Evolutionary conservation across 2,797 vertebrate species (phyloP).

Genomic region (Sebastes vulpes): DNA sequence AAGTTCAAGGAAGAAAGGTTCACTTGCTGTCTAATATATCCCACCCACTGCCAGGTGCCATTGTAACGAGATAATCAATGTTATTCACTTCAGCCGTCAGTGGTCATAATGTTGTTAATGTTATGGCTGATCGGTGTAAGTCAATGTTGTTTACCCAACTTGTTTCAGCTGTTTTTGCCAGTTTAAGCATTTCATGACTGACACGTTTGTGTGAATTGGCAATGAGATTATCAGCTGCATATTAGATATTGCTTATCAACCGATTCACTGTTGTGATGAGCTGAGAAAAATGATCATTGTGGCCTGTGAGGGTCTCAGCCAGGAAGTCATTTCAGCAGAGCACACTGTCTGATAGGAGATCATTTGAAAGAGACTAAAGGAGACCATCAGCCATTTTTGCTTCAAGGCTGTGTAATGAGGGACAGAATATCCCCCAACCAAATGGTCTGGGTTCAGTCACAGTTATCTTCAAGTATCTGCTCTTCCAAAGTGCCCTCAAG

Average conservation of each 20-base stretch:
- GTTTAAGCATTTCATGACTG: not conserved
- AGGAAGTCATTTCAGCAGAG: not conserved
- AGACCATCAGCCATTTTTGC: constrained; percentile 1
- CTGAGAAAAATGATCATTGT: not conserved
- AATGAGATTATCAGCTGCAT: not conserved
- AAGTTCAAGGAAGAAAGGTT: too few relatives aligned
- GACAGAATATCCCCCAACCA: not conserved
- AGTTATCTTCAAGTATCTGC: constrained; percentile 14
- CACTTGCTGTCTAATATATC: too few relatives aligned
- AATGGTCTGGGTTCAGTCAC: constrained; percentile 4
- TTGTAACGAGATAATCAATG: too few relatives aligned
- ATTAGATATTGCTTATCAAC: not conserved
- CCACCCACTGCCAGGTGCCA: too few relatives aligned
- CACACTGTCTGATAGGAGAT: not conserved
- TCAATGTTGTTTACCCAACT: too few relatives aligned
- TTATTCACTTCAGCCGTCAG: too few relatives aligned
- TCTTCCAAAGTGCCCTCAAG: not conserved
- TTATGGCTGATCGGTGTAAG: too few relatives aligned
- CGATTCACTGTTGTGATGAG: not conserved
- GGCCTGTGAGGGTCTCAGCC: not conserved
- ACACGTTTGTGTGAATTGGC: not conserved
- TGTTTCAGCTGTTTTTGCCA: not conserved
- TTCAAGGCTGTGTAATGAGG: not conserved
- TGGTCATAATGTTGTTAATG: too few relatives aligned
- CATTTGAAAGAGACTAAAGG: constrained; percentile 27